phyloP scores from a whole-genome alignment of 2,888 invertebrate genomes.

The Rhingia rostrata region DNA sequence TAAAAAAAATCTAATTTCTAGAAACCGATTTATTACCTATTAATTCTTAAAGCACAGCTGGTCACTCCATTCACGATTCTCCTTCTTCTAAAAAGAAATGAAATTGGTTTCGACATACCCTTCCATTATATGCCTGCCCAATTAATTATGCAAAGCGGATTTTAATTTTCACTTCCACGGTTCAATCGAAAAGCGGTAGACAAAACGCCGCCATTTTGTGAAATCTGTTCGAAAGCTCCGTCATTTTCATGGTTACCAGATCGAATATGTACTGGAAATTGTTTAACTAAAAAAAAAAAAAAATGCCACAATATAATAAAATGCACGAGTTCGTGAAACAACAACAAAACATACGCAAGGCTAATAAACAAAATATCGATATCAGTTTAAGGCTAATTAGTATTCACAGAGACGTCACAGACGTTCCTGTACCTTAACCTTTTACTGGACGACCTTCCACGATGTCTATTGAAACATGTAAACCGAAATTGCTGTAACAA shows the following conservation, averaged over 20 bases:
- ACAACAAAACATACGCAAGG: constrained; percentile 48
- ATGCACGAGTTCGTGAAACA: constrained; percentile 67
- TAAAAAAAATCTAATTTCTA: no score
- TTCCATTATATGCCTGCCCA: no score
- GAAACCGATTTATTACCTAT: no score
- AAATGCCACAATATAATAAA: constrained; percentile 23
- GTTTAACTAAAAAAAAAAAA: neutral
- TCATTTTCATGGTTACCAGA: neutral
- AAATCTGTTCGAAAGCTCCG: neutral
- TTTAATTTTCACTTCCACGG: neutral
- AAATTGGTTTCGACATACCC: no score
- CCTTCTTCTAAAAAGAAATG: no score
- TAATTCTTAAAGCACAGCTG: no score
- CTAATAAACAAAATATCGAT: constrained; percentile 36
- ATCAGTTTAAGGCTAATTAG: constrained; percentile 39
- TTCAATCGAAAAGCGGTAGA: neutral
- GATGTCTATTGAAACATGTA: constrained; percentile 61
- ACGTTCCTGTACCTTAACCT: constrained; percentile 17
- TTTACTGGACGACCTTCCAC: constrained; percentile 56
- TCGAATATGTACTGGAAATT: neutral
- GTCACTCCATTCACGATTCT: no score
- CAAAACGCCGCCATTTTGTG: neutral
- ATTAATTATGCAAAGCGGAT: neutral
- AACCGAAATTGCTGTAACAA: constrained; percentile 52
- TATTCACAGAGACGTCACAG: constrained; percentile 45